These are phyloP conservation scores for Rhinopomastus cyanomelas DNA, from an alignment of 2,113 vertebrate genomes.

Conservation along the genomic window DNA sequence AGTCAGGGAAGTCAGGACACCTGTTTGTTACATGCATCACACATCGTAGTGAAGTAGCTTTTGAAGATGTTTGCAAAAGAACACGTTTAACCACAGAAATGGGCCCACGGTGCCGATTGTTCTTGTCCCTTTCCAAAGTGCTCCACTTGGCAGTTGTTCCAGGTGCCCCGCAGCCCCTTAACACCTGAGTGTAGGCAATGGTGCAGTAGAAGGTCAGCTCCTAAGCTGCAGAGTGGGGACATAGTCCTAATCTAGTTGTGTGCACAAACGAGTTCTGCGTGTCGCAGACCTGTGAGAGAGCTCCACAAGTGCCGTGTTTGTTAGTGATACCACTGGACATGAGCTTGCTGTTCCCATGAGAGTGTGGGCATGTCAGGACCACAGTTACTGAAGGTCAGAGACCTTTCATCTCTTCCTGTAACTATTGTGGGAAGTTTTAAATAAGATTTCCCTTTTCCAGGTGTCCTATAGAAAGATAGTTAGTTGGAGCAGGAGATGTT, in stretches of 20 bases:
- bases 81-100: background rate
- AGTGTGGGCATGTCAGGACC: background rate
- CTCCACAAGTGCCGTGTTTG: background rate
- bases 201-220: background rate
- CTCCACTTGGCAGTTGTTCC: background rate
- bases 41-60: background rate
- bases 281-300: background rate
- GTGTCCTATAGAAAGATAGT: background rate
- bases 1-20: background rate
- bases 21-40: background rate
- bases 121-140: background rate
- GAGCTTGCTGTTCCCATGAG: background rate
- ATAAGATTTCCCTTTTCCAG: background rate
- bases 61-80: background rate
- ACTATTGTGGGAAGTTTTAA: background rate
- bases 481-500: background rate
- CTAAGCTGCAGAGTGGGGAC: background rate
- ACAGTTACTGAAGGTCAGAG: background rate
- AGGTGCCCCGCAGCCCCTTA: background rate
- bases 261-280: no score
- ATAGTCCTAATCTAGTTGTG: background rate
- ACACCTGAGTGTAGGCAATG: background rate
- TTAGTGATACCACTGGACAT: constrained; percentile 11
- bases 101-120: background rate
- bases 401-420: background rate